Evolutionary conservation across 1,140 invertebrate genomes (phyloP).

Genomic region (Onthophagus taurus): DNA sequence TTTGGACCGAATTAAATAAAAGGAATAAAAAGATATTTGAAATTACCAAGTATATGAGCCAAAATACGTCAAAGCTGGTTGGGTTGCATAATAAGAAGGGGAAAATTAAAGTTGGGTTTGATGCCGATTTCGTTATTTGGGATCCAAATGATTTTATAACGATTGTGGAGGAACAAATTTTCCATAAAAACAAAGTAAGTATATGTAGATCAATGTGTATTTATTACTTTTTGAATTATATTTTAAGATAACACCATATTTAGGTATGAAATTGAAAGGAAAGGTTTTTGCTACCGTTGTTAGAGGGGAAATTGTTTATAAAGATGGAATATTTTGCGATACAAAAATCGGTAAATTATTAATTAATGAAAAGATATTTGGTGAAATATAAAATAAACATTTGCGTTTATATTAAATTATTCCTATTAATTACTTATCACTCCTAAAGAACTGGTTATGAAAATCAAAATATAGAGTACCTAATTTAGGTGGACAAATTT

Average conservation of each 20-base stretch:
- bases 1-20: constrained; percentile 51
- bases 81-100: constrained; percentile 52
- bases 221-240: constrained; percentile 21
- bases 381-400: too few relatives aligned
- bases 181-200: constrained; percentile 50
- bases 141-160: constrained; percentile 50
- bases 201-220: constrained; percentile 11
- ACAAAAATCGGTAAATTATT: constrained; percentile 37
- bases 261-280: constrained; percentile 44
- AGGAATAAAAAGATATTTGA: constrained; percentile 44
- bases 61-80: constrained; percentile 50
- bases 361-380: background rate
- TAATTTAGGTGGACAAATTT: too few relatives aligned
- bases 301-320: constrained; percentile 46
- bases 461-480: too few relatives aligned
- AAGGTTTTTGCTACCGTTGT: constrained; percentile 50
- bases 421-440: too few relatives aligned
- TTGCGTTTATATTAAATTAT: too few relatives aligned
- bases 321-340: constrained; percentile 36
- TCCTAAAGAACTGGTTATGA: too few relatives aligned
- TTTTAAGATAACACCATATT: constrained; percentile 48
- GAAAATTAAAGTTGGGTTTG: constrained; percentile 47
- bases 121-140: constrained; percentile 66
- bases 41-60: constrained; percentile 50
- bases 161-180: constrained; percentile 42